A percentile compares a stretch with the other conserved stretches of the same genome.
These are phyloP conservation scores for Hermodice carunculata DNA, from an alignment of 2,888 invertebrate species.

Conservation along the genomic window DNA sequence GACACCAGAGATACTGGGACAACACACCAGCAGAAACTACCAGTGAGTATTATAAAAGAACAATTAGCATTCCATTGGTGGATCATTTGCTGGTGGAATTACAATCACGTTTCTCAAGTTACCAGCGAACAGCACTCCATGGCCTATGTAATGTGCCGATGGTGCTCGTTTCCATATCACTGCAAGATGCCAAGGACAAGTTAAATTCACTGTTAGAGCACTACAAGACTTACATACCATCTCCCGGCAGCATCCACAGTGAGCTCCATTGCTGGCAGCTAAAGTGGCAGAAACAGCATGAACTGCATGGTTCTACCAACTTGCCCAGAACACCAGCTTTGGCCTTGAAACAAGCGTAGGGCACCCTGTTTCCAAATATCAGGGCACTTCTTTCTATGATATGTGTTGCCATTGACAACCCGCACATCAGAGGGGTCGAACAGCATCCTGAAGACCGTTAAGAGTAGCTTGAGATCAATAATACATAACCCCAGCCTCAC, in stretches of 20 bases:
- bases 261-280: not conserved
- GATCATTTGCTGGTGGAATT: not conserved
- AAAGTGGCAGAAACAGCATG: not conserved
- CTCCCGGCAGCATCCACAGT: not conserved
- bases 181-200: not conserved
- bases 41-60: not conserved
- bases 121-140: not conserved
- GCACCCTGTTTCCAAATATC: not conserved
- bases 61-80: not conserved
- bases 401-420: not conserved
- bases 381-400: not conserved
- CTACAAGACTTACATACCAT: not conserved
- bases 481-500: slow-evolving; percentile 1
- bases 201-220: not conserved
- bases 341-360: not conserved
- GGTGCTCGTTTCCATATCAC: not conserved
- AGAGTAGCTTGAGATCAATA: too few species aligned
- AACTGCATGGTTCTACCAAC: too few species aligned
- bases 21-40: slow-evolving; percentile 3
- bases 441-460: not conserved
- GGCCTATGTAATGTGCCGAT: not conserved
- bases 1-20: not conserved
- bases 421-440: not conserved
- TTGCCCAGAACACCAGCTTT: not conserved
- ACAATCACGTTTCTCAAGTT: not conserved